phyloP scores from a whole-genome alignment of 2,888 invertebrate species.

The Leucozona laternaria region DNA sequence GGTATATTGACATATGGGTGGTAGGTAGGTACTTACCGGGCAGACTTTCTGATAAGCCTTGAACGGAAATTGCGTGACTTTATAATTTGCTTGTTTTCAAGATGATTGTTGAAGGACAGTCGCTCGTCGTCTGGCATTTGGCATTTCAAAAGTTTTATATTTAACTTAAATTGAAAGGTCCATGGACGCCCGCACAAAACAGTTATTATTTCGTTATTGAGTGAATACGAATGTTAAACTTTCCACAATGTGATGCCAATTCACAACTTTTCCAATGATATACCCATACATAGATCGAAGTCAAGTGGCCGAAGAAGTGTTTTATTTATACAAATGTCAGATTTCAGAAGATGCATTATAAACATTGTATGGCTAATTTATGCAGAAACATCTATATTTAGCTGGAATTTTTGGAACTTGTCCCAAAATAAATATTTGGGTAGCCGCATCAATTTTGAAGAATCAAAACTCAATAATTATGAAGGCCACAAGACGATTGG shows the following conservation, averaged over 20 bases:
- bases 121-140: conserved; percentile 18
- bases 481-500: background rate
- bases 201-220: no score
- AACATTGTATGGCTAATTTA: background rate
- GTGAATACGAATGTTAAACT: conserved; percentile 39
- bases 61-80: conserved; percentile 50
- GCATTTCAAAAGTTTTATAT: conserved; percentile 1
- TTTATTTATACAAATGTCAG: background rate
- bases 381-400: background rate
- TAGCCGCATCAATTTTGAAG: background rate
- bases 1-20: conserved; percentile 2
- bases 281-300: no score
- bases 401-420: conserved; percentile 1
- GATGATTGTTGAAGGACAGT: conserved; percentile 43
- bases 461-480: background rate
- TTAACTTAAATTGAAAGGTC: conserved; percentile 17
- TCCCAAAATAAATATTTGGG: conserved; percentile 1
- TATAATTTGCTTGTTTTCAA: conserved; percentile 16
- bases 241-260: background rate
- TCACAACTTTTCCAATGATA: background rate
- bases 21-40: background rate
- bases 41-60: conserved; percentile 27
- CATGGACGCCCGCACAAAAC: no score
- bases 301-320: background rate
- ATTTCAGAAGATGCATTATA: background rate